Base-by-base conservation (phyloP, 2,797 vertebrate genomes). In the Pogonophryne albipinna region DNA sequence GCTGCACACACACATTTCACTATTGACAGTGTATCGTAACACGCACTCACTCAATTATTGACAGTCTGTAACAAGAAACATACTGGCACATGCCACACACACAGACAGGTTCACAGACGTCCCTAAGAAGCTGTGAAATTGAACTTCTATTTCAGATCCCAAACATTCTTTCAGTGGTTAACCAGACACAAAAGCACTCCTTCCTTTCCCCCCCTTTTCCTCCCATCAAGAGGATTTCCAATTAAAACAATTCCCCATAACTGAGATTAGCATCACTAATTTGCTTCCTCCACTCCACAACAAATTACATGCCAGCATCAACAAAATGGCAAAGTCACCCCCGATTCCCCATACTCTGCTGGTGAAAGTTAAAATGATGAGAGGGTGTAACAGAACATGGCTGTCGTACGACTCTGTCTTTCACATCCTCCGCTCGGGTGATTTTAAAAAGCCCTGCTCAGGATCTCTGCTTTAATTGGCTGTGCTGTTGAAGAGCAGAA, bases 101-200 rank as follows among this genome's bases (percentile, higher is more conserved):
- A 67, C 58, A 69, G 15, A 42, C 68, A 80, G 74, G 51, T 73
- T 59, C 82, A 79, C 44, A 81, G 78, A 82, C 42, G 10, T 87
- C 67, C 76, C 91, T 89, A 92, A 92, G 90, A 84, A 92, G 83
- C 90, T 93, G 91, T 94, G 91, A 93, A 93, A 93, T 94, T 92
- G 91, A 93, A 93, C 76, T 90, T 90, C 65, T 80, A 78, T 82
- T 85, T 83, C 74, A 83, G 73, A 91, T 90, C 71, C 62, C 52
- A 89, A 81, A 84, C 83, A 83, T 77, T 85, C 79, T 82, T 91
- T 82, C 85, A 81, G 73, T 82, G 80, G 73, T 85, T 92, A 93
- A 85, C 85, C 74, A 93, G 80, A 92, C 80, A 88, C 86, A 80
- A 83, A 90, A 80, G 66, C 57, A n/a, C 56, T 51, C 60, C 23